These are phyloP conservation scores for Aphelenchoides avenae DNA, from an alignment of 1,140 invertebrate genomes.

Conservation along the genomic window DNA sequence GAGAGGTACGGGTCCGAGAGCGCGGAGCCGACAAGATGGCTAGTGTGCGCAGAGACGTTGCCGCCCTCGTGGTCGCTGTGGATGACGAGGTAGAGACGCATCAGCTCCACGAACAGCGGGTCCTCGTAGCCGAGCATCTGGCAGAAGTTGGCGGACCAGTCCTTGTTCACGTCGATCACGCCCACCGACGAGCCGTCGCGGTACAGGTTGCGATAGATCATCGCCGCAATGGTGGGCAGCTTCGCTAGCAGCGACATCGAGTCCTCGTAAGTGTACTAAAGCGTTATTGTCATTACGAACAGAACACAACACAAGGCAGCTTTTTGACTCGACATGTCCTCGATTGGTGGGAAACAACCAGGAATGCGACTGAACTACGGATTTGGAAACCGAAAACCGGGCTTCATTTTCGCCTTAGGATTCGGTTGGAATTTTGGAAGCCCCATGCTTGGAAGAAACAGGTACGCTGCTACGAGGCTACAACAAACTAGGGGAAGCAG, in stretches of 20 bases:
- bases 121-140: slow-evolving; percentile 86
- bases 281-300: no score
- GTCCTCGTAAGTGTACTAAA: slow-evolving; percentile 75
- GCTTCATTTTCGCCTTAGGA: no score
- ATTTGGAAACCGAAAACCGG: no score
- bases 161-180: slow-evolving; percentile 79
- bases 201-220: slow-evolving; percentile 86
- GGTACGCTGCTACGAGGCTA: no score
- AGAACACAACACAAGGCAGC: no score
- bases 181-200: slow-evolving; percentile 78
- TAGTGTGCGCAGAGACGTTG: slow-evolving; percentile 86
- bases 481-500: no score
- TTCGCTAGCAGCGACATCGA: slow-evolving; percentile 93
- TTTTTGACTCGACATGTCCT: no score
- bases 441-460: no score
- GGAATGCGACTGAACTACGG: no score
- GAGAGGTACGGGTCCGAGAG: slow-evolving; percentile 85
- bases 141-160: slow-evolving; percentile 90
- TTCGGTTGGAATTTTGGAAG: no score
- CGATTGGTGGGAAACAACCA: no score
- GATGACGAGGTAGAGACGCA: slow-evolving; percentile 90
- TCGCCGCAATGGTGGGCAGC: slow-evolving; percentile 84
- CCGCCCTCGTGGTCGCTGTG: slow-evolving; percentile 72
- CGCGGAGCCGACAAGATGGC: slow-evolving; percentile 87
- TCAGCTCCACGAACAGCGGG: slow-evolving; percentile 79